phyloP scores from a whole-genome alignment of 1,140 invertebrate species.

The Schlechtendalia chinensis region DNA sequence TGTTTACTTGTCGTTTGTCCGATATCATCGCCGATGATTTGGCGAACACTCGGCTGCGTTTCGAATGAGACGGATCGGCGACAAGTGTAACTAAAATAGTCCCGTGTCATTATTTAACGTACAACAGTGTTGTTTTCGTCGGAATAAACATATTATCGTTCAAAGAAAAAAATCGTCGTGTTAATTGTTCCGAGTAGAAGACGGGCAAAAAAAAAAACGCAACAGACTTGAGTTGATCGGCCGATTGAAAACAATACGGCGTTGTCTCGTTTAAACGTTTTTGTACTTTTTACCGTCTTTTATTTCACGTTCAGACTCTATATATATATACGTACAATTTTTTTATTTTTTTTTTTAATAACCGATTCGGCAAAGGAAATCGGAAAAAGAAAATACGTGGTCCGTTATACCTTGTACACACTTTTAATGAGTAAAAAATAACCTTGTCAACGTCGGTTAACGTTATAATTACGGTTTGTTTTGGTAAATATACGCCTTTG shows the following conservation, averaged over 20 bases:
- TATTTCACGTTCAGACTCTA: not conserved
- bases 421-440: not conserved
- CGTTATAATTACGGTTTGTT: conserved; percentile 17
- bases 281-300: not conserved
- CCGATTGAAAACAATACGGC: not conserved
- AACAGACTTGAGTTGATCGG: not conserved
- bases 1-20: too few species aligned
- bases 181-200: too few species aligned
- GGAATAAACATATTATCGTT: too few species aligned
- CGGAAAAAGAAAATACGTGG: not conserved
- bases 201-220: not conserved
- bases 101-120: too few species aligned
- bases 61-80: too few species aligned
- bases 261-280: not conserved
- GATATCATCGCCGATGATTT: too few species aligned
- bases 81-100: too few species aligned
- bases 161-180: too few species aligned
- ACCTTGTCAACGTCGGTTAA: not conserved
- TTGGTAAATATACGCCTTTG: not conserved
- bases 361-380: not conserved
- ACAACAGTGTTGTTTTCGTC: too few species aligned
- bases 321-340: not conserved
- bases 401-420: not conserved
- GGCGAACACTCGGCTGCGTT: too few species aligned
- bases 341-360: not conserved